Evolutionary conservation across 2,797 vertebrate species (phyloP), one percentile per base, ranked within the genome.

Genomic region (Lagodon rhomboides): DNA sequence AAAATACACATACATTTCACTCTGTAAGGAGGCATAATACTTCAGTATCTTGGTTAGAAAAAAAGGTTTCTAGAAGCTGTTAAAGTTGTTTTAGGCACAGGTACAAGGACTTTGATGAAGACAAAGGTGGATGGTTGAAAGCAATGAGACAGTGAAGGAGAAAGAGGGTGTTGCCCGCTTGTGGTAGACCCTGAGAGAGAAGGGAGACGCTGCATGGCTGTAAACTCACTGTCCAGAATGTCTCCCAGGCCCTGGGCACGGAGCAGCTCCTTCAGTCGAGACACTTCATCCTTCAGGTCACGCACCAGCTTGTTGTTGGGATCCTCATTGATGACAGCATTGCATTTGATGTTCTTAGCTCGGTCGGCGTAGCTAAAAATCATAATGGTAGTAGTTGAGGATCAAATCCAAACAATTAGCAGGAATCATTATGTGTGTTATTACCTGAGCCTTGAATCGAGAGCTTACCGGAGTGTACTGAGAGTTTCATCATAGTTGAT

Each of bases 401-500:
- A 56, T 46, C 64, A 22, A 68, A 66, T 16, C 0, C 43, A 53
- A 60, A n/a, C 25, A 63, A 27, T 38, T 5, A 46, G 11, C 1
- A 41, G 15, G 5, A 44, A 41, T 55, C 20, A 6, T 62, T 74
- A 34, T 59, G 1, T 41, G 18, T 38, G 8, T 13, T 61, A 17
- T 56, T 12, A 41, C 62, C 15, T 5, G 41, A 20, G n/a, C 30
- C 12, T 7, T 44, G 18, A 2, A 73, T 22, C 9, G n/a, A 62
- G 65, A 76, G 1, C 78, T 83, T 96, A 99, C 98, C 98, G 97
- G 84, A 99, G 96, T 43, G 98, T 99, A 94, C 98, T 98, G 85
- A 99, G 92, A 27, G 98, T 99, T 94, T 99, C 98, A 88, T 99
- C 98, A 0, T 99, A 99, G 95, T 99, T 99, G 82, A 99, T 99